Evolutionary conservation across 2,113 vertebrate species (phyloP).

Genomic region (Ia io): DNA sequence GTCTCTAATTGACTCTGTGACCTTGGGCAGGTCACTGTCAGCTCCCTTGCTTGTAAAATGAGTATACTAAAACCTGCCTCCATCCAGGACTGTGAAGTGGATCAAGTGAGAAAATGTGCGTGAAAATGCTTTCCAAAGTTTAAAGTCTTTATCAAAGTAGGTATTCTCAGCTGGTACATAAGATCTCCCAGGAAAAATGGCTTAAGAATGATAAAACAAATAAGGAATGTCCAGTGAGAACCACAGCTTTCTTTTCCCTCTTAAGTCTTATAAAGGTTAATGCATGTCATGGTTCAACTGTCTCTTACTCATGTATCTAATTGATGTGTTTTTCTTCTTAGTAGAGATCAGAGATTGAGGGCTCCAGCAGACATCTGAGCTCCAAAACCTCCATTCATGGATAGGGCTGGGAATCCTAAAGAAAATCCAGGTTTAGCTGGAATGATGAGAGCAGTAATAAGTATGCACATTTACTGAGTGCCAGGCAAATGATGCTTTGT

Average conservation of each 20-base stretch:
- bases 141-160: slow-evolving; percentile 21
- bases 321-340: background rate
- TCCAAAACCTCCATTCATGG: slow-evolving; percentile 7
- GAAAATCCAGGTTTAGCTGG: slow-evolving; percentile 21
- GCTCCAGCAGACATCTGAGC: background rate
- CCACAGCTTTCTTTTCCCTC: background rate
- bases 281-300: background rate
- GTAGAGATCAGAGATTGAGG: background rate
- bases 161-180: background rate
- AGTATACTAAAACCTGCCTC: background rate
- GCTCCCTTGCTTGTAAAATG: background rate
- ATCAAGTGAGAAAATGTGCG: background rate
- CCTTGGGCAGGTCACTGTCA: background rate
- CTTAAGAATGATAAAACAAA: background rate
- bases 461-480: slow-evolving; percentile 2
- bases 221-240: background rate
- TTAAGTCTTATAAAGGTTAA: background rate
- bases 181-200: background rate
- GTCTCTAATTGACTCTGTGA: background rate
- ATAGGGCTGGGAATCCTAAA: slow-evolving; percentile 14
- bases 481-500: slow-evolving; percentile 43
- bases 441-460: slow-evolving; percentile 32
- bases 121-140: background rate
- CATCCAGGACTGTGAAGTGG: background rate
- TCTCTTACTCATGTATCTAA: background rate